Percentiles rank a stretch among this genome's conserved stretches.
Conservation (phyloP, 1,140 invertebrate species). For the Listronotus bonariensis region DNA sequence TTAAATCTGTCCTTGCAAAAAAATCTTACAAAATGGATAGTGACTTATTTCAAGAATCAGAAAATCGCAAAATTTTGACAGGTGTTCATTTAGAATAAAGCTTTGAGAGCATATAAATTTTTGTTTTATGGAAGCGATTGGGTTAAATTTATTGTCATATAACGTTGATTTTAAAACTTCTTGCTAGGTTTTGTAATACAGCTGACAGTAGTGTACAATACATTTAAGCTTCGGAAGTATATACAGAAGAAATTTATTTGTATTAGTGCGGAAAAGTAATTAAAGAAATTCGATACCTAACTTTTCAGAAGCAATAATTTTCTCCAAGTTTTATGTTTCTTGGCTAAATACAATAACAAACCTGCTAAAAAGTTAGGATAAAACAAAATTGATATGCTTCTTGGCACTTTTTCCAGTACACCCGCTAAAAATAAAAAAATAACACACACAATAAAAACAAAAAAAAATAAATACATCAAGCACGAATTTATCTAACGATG, state of each 20-base stretch:
- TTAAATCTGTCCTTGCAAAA: too few species aligned
- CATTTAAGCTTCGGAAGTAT: too few species aligned
- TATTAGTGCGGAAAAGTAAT: too few species aligned
- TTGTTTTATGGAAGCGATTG: constrained; percentile 25
- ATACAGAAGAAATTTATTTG: too few species aligned
- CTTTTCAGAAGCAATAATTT: too few species aligned
- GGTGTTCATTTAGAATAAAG: constrained; percentile 12
- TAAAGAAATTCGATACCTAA: too few species aligned
- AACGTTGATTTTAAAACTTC: constrained; percentile 36
- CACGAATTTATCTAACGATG: constrained; percentile 39
- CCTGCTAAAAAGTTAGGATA: constrained; percentile 10
- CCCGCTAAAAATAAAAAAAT: constrained; percentile 6
- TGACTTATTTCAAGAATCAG: too few species aligned
- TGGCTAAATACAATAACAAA: neutral
- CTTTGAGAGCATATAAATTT: constrained; percentile 33
- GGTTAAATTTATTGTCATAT: constrained; percentile 34
- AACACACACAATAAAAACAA: constrained; percentile 2
- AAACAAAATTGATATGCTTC: constrained; percentile 45
- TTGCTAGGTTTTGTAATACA: constrained; percentile 16
- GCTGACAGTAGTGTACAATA: constrained; percentile 1
- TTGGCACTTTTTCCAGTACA: constrained; percentile 27
- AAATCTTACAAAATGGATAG: too few species aligned
- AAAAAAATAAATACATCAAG: constrained; percentile 11
- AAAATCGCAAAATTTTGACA: neutral
- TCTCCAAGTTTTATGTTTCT: too few species aligned